A percentile compares a stretch with the other conserved stretches of the same genome.
These are phyloP conservation scores for Alces alces DNA, from an alignment of 2,113 vertebrate species.

Conservation along the genomic window DNA sequence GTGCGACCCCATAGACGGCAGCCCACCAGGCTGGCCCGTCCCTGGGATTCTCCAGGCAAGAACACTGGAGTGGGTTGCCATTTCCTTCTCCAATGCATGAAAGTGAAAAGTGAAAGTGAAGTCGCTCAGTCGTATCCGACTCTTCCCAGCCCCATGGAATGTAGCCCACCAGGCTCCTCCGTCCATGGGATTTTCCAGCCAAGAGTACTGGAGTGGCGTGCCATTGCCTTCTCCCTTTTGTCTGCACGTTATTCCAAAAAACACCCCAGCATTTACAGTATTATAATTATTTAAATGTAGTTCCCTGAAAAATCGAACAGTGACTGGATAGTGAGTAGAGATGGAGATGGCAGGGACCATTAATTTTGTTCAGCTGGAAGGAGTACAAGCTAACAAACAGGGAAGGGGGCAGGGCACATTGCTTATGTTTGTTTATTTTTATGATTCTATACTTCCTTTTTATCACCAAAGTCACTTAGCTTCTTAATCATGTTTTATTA, in stretches of 20 bases:
- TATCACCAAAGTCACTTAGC: background rate
- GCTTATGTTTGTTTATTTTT: background rate
- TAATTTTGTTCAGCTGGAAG: background rate
- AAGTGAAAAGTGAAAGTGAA: background rate
- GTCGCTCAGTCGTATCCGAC: background rate
- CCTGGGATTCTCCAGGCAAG: background rate
- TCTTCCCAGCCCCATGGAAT: background rate
- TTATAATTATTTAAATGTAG: background rate
- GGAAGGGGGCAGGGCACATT: too few species aligned
- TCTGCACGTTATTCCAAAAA: background rate
- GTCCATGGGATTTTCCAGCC: background rate
- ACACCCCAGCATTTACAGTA: background rate
- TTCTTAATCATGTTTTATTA: slow-evolving; percentile 2
- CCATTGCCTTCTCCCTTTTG: background rate
- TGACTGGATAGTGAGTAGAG: background rate
- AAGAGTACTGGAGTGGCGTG: background rate
- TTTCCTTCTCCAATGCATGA: background rate
- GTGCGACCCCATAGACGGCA: fast-evolving
- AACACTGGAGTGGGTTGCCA: background rate
- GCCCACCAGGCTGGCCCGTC: fast-evolving
- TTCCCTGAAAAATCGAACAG: background rate
- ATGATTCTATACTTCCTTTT: background rate
- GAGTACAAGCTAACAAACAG: background rate
- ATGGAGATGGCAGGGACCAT: background rate
- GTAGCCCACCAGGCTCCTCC: background rate